Evolutionary conservation across 2,113 vertebrate species (phyloP).

Genomic region (Eublepharis macularius): DNA sequence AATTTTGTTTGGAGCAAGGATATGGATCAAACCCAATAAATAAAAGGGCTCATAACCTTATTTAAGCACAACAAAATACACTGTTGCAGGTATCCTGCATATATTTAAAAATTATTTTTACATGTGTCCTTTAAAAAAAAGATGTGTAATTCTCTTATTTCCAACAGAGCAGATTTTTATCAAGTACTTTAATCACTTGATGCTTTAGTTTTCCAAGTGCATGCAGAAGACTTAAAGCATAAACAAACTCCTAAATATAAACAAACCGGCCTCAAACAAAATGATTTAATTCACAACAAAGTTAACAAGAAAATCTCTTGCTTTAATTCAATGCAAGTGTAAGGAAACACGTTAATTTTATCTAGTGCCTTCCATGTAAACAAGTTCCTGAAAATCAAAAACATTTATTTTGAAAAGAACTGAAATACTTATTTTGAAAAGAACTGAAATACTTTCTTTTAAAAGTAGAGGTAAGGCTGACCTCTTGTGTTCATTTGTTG

Average conservation of each 20-base stretch:
- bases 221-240: not conserved
- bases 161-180: not conserved
- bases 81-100: not conserved
- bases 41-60: not conserved
- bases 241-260: not conserved
- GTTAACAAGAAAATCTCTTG: not conserved
- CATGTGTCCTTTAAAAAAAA: not conserved
- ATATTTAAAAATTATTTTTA: not conserved
- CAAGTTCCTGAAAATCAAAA: not conserved
- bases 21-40: not conserved
- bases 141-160: not conserved
- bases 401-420: not conserved
- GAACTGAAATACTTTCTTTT: conserved; percentile 19
- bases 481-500: conserved; percentile 51
- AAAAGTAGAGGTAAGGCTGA: conserved; percentile 48
- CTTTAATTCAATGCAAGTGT: not conserved
- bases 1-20: not conserved
- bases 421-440: not conserved
- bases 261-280: not conserved
- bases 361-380: not conserved
- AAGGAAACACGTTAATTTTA: not conserved
- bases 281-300: not conserved
- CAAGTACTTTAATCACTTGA: not conserved
- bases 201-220: not conserved
- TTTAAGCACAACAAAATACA: not conserved